Evolutionary conservation across 2,797 vertebrate genomes (phyloP), one percentile per base, ranked within the genome.

Genomic region (Enteromius treurensis): DNA sequence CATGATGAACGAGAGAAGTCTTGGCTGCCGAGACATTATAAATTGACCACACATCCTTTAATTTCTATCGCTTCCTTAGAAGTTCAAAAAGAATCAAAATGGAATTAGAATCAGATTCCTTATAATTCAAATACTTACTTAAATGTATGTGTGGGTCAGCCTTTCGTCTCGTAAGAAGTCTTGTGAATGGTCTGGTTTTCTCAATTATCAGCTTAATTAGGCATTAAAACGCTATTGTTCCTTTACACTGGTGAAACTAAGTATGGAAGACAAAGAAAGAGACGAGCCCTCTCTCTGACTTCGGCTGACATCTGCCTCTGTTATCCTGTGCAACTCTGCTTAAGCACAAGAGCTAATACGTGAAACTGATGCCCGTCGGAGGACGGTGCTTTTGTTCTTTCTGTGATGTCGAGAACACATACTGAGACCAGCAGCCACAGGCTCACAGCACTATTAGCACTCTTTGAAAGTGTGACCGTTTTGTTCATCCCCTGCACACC

Each of bases 261-360:
- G 29, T 62, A 34, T 47, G 29, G 70, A 79, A 34, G 21, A 78
- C 3, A 42, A 60, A 60, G 70, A 65, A 70, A 5, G 53, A 62
- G 60, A 40, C 55, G 58, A 51, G 60, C n/a, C 23, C 26, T 19
- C 17, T 55, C 67, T 58, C 70, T 69, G 32, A 77, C 42, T 77
- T 80, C 73, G 79, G 88, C 90, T 90, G 92, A 90, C 92, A 92
- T 94, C 90, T 93, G 91, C 80, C 91, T 90, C 84, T 88, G 90
- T 87, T 90, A 83, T 89, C 89, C 88, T 73, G 89, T 84, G 89
- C 87, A 45, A n/a, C 40, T 73, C 71, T 49, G 78, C 53, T 9
- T 65, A 58, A 42, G 21, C 47, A 58, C 23, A 34, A 60, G 2
- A n/a, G 51, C 55, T 14, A 71, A 42, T 82, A 9, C 65, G 55